These are phyloP conservation scores for Amiota mariae DNA, from an alignment of 2,888 invertebrate genomes.

Conservation along the genomic window DNA sequence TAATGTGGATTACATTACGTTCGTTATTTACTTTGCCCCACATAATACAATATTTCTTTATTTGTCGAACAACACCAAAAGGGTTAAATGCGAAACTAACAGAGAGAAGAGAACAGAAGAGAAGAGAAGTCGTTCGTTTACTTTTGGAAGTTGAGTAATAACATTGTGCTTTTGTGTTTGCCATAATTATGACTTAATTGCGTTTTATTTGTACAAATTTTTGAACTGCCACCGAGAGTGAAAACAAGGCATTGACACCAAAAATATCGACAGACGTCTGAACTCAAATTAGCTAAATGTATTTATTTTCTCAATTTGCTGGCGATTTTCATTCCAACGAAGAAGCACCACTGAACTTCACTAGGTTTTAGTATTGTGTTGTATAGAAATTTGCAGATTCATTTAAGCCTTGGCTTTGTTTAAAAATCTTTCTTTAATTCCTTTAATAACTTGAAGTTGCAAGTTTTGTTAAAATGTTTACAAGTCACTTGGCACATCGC, in stretches of 20 bases:
- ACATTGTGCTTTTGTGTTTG: constrained; percentile 42
- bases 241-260: constrained; percentile 12
- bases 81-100: constrained; percentile 4
- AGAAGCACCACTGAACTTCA: not conserved
- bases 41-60: constrained; percentile 12
- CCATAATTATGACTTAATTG: constrained; percentile 66
- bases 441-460: constrained; percentile 45
- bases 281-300: constrained; percentile 65
- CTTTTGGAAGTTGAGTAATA: constrained; percentile 14
- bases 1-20: constrained; percentile 12
- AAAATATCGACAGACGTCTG: constrained; percentile 42
- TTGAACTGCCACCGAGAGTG: constrained; percentile 1
- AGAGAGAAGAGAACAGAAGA: not conserved
- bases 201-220: constrained; percentile 63
- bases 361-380: too few relatives aligned
- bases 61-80: not conserved
- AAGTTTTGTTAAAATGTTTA: constrained; percentile 67
- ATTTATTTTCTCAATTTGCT: constrained; percentile 69
- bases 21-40: not conserved
- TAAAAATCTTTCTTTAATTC: not conserved
- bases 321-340: not conserved
- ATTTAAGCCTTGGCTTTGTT: too few relatives aligned
- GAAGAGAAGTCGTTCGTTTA: too few relatives aligned
- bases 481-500: constrained; percentile 61
- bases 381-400: too few relatives aligned